A percentile compares a stretch with the other conserved stretches of the same genome.
Conservation (phyloP, 1,140 invertebrate genomes). For the Euura saliciscinereae region DNA sequence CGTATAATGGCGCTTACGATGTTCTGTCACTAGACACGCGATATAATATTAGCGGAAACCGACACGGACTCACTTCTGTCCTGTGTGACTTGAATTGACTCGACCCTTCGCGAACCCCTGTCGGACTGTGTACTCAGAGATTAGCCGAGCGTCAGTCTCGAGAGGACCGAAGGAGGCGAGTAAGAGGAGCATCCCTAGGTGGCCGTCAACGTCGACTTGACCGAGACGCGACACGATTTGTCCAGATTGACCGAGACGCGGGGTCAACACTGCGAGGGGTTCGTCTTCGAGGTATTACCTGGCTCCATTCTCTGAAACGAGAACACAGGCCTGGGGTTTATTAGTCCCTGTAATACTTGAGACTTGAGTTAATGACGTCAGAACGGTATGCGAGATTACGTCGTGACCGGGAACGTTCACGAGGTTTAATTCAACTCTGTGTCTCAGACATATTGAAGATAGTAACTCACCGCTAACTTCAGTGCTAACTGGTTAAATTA, state of each 20-base stretch:
- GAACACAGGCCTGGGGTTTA: neutral
- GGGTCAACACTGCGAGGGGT: neutral
- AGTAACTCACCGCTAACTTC: neutral
- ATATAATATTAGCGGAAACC: no score
- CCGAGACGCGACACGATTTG: constrained; percentile 3
- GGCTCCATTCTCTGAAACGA: no score
- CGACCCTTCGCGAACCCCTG: neutral
- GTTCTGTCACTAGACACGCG: no score
- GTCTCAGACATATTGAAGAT: neutral
- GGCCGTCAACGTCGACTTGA: constrained; percentile 2
- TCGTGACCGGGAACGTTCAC: neutral
- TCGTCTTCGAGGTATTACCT: no score
- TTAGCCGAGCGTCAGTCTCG: constrained; percentile 4
- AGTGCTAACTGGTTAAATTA: neutral
- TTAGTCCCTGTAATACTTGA: neutral
- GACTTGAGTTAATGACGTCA: constrained; percentile 7
- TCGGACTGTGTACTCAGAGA: neutral
- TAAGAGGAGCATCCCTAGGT: neutral
- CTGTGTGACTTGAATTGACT: neutral
- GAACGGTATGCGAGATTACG: neutral
- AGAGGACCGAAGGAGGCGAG: neutral
- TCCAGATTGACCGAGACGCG: neutral
- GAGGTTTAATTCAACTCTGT: neutral
- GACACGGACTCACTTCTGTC: no score
- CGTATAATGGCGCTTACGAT: no score